Evolutionary conservation across 2,797 vertebrate species (phyloP).

Genomic region (Eurystomus glaucurus): DNA sequence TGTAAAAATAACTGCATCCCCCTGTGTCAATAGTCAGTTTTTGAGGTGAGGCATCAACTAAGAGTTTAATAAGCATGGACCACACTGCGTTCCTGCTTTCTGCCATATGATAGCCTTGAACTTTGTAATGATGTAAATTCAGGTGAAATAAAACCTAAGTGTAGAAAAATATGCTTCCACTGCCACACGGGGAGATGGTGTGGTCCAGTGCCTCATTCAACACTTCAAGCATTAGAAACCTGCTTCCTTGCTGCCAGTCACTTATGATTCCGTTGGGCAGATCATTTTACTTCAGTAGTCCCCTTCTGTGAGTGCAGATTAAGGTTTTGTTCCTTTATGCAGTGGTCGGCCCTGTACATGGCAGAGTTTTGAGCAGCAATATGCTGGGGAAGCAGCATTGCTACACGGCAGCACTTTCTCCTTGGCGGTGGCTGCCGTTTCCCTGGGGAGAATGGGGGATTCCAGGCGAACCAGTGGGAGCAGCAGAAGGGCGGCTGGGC

Average conservation of each 20-base stretch:
- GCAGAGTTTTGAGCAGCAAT: neutral
- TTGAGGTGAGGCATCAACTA: neutral
- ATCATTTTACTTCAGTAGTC: neutral
- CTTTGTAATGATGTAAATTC: neutral
- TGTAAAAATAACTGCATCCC: neutral
- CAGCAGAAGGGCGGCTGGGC: neutral
- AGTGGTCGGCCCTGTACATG: accelerated
- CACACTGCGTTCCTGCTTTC: neutral
- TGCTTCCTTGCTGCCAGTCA: neutral
- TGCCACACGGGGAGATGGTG: neutral
- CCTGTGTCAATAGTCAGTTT: neutral
- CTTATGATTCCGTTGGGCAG: neutral
- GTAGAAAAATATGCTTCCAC: neutral
- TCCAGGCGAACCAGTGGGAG: neutral
- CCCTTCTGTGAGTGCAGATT: neutral
- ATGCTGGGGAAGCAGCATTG: neutral
- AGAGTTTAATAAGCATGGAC: neutral
- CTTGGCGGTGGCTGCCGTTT: accelerated
- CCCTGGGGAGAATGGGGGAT: neutral
- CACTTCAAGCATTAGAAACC: neutral
- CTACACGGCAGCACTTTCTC: accelerated
- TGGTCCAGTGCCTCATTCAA: neutral
- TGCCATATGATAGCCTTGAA: slow-evolving; percentile 1
- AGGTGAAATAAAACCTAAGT: neutral
- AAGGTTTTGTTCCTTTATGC: neutral